A percentile compares a stretch with the other conserved stretches of the same genome.
phyloP scores from a whole-genome alignment of 2,797 vertebrate genomes.

The Aeoliscus strigatus region DNA sequence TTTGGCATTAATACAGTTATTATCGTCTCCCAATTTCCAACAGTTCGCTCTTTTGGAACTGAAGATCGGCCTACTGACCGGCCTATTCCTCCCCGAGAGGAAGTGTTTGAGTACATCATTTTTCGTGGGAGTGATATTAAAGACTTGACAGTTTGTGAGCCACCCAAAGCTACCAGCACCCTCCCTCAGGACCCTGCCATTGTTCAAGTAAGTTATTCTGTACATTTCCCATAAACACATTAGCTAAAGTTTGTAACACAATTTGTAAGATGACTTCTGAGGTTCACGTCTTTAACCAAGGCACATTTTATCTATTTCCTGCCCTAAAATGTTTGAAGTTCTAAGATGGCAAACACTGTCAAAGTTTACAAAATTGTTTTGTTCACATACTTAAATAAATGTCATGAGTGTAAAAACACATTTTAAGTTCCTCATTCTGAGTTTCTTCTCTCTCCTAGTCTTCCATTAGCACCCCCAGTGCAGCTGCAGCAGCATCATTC shows the following conservation, averaged over 20 bases:
- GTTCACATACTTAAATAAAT: too few species aligned
- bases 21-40: too few species aligned
- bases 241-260: neutral
- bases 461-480: slow-evolving; percentile 81
- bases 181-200: slow-evolving; percentile 98
- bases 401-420: too few species aligned
- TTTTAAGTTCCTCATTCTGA: too few species aligned
- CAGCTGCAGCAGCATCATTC: slow-evolving; percentile 76
- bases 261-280: too few species aligned
- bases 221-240: neutral
- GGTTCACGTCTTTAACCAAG: neutral
- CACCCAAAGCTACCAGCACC: slow-evolving; percentile 88
- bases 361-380: too few species aligned
- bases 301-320: too few species aligned
- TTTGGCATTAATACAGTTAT: neutral
- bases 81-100: slow-evolving; percentile 95
- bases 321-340: too few species aligned
- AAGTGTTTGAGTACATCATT: slow-evolving; percentile 98
- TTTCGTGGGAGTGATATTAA: slow-evolving; percentile 98
- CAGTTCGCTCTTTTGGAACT: slow-evolving; percentile 97
- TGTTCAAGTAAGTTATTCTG: slow-evolving; percentile 80
- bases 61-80: slow-evolving; percentile 95
- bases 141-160: slow-evolving; percentile 97
- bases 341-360: too few species aligned
- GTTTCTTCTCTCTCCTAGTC: slow-evolving; percentile 80